Conservation (phyloP, 2,797 vertebrate genomes). For the Molossus alvarezi region DNA sequence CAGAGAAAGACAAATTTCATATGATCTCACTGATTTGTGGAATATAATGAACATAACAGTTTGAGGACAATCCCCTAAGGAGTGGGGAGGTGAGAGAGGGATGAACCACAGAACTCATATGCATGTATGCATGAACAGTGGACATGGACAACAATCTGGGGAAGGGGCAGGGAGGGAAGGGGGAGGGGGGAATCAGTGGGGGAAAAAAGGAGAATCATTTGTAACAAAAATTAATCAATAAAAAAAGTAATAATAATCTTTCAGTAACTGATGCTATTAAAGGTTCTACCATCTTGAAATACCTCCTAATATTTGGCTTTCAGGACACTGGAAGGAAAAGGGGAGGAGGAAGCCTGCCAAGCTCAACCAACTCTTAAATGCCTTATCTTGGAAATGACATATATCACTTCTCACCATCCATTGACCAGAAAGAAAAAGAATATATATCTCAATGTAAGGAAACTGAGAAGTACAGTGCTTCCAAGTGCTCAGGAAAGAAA, state of each 20-base stretch:
- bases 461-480: not conserved
- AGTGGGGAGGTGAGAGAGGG: too few species aligned
- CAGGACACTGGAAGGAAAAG: not conserved
- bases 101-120: too few species aligned
- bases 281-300: not conserved
- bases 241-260: conserved; percentile 39
- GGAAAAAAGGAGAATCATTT: too few species aligned
- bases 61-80: too few species aligned
- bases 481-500: not conserved
- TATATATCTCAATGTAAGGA: not conserved
- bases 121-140: too few species aligned
- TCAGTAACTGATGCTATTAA: not conserved
- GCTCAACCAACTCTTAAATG: not conserved
- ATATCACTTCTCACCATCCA: not conserved
- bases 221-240: too few species aligned
- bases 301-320: not conserved
- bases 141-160: too few species aligned
- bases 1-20: too few species aligned
- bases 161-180: too few species aligned
- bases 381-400: conserved; percentile 32
- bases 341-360: not conserved
- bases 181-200: too few species aligned
- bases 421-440: not conserved
- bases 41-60: too few species aligned
- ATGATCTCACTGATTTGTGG: too few species aligned